Evolutionary conservation across 2,113 vertebrate species (phyloP), one percentile per base, ranked within the genome.

Genomic region (Leptocoma aspasia): DNA sequence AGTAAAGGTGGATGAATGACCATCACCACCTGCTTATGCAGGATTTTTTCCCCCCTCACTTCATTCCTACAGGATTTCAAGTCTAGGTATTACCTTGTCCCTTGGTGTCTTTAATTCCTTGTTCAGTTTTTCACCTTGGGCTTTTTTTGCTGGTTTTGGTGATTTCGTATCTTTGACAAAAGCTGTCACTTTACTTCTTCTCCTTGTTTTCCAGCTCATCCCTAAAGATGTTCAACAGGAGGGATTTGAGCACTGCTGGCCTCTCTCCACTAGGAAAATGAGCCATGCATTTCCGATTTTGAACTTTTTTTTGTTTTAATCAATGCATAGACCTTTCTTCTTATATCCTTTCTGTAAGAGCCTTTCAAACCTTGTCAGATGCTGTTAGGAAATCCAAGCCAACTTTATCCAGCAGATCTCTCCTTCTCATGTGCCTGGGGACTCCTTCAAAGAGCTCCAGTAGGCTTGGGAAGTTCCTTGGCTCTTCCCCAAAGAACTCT

Each of bases 391-490:
- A 90, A 90, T 71, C 53, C 49, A 82, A 54, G 72, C 89, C 72
- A 89, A 49, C 22, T 68, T 2, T 24, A 64, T 82, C 14, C 1
- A 95, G 47, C 77, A 91, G 69, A 68, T 75, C 27, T 78, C 61
- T 78, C 65, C 65, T 89, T 50, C 60, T 65, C 81, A 35, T 17
- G 35, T 94, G 91, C 70, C 44, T 82, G 77, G 60, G 2, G 3
- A 18, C 82, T 87, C 71, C 73, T 95, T 96, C 85, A 95, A 96
- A 96, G 95, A 87, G 57, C 90, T 92, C 87, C 92, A 87, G 84
- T 64, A 59, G 81, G 27, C 45, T 91, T 71, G 75, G 64, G 88
- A 85, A 72, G 79, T 21, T 5, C 69, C 53, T 76, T 96, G 96
- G 95, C 95, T 85, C 78, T 93, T 85, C 75, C 90, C 92, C 90